phyloP scores from a whole-genome alignment of 2,797 vertebrate genomes.

The Chromis chromis region DNA sequence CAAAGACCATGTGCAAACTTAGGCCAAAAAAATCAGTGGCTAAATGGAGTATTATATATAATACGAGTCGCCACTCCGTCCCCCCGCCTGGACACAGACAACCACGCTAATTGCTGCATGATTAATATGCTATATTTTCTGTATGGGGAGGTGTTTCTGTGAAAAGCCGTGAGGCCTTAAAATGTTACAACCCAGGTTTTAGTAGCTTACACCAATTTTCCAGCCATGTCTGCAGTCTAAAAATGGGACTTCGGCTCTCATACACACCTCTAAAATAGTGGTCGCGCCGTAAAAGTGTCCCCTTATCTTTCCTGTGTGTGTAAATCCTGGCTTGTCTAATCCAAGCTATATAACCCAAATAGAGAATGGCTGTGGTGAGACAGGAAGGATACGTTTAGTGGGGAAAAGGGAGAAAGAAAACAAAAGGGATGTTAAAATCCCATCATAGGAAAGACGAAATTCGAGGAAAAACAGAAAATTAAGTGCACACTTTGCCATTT shows the following conservation, averaged over 20 bases:
- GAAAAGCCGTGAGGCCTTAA: slow-evolving; percentile 73
- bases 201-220: slow-evolving; percentile 79
- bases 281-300: slow-evolving; percentile 77
- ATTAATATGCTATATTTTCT: slow-evolving; percentile 70
- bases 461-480: slow-evolving; percentile 38
- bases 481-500: slow-evolving; percentile 37
- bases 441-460: slow-evolving; percentile 41
- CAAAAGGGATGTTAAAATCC: slow-evolving; percentile 48
- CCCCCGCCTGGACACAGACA: slow-evolving; percentile 30
- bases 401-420: slow-evolving; percentile 37
- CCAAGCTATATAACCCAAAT: slow-evolving; percentile 55
- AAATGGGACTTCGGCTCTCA: slow-evolving; percentile 59
- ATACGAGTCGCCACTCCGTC: background rate
- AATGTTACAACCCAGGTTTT: slow-evolving; percentile 77
- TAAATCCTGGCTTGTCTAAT: slow-evolving; percentile 74
- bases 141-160: slow-evolving; percentile 63
- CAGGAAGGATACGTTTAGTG: slow-evolving; percentile 49
- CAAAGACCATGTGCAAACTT: background rate
- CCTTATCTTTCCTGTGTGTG: slow-evolving; percentile 80
- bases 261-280: slow-evolving; percentile 65
- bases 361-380: slow-evolving; percentile 63
- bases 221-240: slow-evolving; percentile 74
- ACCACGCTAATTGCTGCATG: slow-evolving; percentile 56
- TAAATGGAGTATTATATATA: slow-evolving; percentile 31
- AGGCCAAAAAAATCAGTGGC: background rate